Evolutionary conservation across 2,888 invertebrate species (phyloP), one percentile per base, ranked within the genome.

Genomic region (Chrysopilus asiliformis): DNA sequence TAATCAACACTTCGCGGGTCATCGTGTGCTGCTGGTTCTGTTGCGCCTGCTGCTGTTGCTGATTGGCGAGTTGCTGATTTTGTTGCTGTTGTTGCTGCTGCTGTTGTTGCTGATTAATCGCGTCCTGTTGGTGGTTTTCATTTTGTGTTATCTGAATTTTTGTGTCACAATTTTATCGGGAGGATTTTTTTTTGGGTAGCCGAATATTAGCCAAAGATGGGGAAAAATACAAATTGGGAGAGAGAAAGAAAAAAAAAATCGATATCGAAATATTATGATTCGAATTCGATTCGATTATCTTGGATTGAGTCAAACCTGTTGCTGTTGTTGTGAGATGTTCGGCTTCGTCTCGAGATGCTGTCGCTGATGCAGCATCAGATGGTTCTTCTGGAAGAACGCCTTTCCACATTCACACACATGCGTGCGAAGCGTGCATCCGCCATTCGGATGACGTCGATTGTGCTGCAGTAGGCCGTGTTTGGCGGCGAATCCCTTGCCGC

Each of bases 321-420:
- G 66, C 49, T 58, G 58, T 48, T 60, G 60, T 43, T 58, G 54
- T 38, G 52, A 51, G 34, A 49, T 46, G 44, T 52, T 53, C 55
- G 68, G 60, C 48, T 63, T 63, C 26, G 64, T 61, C 53, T 64
- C 64, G 51, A 65, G 53, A 60, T 84, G 83, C 51, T 83, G 83
- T 38, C 84, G 68, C 60, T 84, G 83, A 56, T 85, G 85, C 38
- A 84, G 65, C 66, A 82, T 72, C 41, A 85, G 65, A 53, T 85
- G 84, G 57, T 83, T 84, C 64, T 84, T 84, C 61, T 85, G 85
- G 68, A 81, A 81, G 70, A 85, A 85, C 10, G 81, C 82, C 56
- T 84, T 85, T 38, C 81, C 81, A 53, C 85, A 85, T 53, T 80
- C 79, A 54, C 85, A 85, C 9, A 82, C 74, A 54, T 83, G 82